These are phyloP conservation scores for Phoxinus phoxinus DNA, from an alignment of 2,113 vertebrate species.

Conservation along the genomic window DNA sequence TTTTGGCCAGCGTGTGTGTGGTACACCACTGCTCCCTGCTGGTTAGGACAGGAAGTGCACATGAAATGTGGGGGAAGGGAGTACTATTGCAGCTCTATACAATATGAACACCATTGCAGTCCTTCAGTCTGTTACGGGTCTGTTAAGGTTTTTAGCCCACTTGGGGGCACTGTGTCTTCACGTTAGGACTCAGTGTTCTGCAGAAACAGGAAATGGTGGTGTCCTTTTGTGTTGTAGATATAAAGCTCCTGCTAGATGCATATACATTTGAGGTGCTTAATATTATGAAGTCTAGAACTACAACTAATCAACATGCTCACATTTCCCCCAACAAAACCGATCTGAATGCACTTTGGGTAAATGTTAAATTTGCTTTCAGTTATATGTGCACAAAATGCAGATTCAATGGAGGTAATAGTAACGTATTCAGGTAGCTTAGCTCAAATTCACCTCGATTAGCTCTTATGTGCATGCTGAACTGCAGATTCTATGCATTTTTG, in stretches of 20 bases:
- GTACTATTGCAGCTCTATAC: background rate
- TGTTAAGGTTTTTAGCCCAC: conserved; percentile 62
- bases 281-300: background rate
- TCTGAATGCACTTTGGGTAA: background rate
- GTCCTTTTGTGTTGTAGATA: conserved; percentile 10
- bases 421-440: background rate
- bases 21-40: conserved; percentile 78
- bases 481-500: background rate
- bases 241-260: background rate
- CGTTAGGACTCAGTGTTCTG: background rate
- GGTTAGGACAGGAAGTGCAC: conserved; percentile 59
- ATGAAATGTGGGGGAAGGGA: conserved; percentile 30
- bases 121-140: background rate
- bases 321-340: background rate
- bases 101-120: background rate
- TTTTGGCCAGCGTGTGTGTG: conserved; percentile 3
- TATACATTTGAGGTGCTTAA: background rate
- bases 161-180: conserved; percentile 80
- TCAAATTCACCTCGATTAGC: background rate
- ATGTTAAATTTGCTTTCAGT: background rate
- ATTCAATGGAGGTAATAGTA: background rate
- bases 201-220: conserved; percentile 14
- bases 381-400: background rate
- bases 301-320: background rate
- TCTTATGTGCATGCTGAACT: background rate